Base-by-base conservation (phyloP, 2,797 vertebrate species). In the Gephyroberyx darwinii region DNA sequence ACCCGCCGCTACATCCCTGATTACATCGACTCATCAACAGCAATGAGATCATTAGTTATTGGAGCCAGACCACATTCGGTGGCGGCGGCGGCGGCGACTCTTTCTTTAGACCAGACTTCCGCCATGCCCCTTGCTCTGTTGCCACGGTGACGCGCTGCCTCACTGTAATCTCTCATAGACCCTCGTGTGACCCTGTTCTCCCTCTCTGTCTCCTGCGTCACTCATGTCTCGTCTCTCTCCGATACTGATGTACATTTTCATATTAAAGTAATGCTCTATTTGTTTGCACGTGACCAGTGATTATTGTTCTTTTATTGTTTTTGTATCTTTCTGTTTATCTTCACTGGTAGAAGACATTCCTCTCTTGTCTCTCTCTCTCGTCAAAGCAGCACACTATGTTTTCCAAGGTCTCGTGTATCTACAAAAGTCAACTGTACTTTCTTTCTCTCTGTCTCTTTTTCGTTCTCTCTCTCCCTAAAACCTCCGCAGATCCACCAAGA, bases 401-500 rank as follows among this genome's bases (percentile, higher is more conserved):
- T 68, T 47, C 6, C 13, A n/a, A 31, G 26, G 31, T 10, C 3
- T 58, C n/a, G 43, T 65, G 3, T 7, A 53, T 53, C 8, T 53
- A 31, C 26, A 64, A 5, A 52, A 39, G 2, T 8, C 50, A 70
- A 8, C 41, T 74, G 7, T 48, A 61, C 8, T 37, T 67, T 55
- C 53, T 31, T 1, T 54, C 22, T 31, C 53, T 55, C 53, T 47
- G 5, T 64, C 45, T 7, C 37, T 52, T 56, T 57, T 50, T 53
- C n/a, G 51, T 22, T 47, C 31, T 65, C 4, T 59, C 35, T 69
- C 22, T 67, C 19, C 62, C 13, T 63, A n/a, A 63, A 77, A 71
- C 59, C 16, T 76, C 66, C 85, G 76, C 84, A 99, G 98, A 87
- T 99, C 98, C 48, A 96, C 98, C 75, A 99, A 99, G 93, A 94